Base-by-base conservation (phyloP, 2,113 vertebrate genomes). In the Rhea americana region DNA sequence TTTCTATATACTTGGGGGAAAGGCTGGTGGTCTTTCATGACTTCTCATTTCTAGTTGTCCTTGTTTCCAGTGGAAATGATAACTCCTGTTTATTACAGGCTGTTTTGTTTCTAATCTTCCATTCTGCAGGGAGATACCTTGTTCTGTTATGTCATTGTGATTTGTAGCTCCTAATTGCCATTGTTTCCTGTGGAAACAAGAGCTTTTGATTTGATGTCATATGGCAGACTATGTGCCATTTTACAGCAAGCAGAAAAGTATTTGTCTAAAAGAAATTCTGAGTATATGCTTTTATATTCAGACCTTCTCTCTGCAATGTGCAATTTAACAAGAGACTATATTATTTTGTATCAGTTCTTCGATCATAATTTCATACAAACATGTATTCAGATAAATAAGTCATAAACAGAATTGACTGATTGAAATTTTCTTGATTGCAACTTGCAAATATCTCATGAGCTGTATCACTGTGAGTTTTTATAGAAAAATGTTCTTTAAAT, bases 41-140 rank as follows among this genome's bases (percentile, higher is more conserved):
- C 86, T 94, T 86, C 61, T 90, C 66, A 59, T 67, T 73, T 84
- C 62, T 41, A 48, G 66, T 82, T 93, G 81, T 84, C 74, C 81
- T 90, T 88, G 90, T 96, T 96, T 96, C 95, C 94, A 95, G 88
- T 95, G 96, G 94, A 96, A 96, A 96, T 86, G 58, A 4, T 82
- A 79, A 90, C 37, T 90, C 86, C 91, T 95, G 96, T 88, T 82
- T 93, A 19, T 37, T 82, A 61, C 95, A 91, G 88, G 83, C 67
- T 89, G 58, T 45, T 11, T 0, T 82, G 62, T 91, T 87, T 89
- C 53, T 76, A 50, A 30, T 95, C 90, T 95, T 87, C 93, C 77
- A 5, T 93, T 90, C 74, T 94, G 2, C 2, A 2, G 80, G 90
- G 84, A 93, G 90, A 66, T 75, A 7, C 1, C 26, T 75, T 88